Evolutionary conservation across 2,113 vertebrate genomes (phyloP).

Genomic region (Megaceryle maxima): DNA sequence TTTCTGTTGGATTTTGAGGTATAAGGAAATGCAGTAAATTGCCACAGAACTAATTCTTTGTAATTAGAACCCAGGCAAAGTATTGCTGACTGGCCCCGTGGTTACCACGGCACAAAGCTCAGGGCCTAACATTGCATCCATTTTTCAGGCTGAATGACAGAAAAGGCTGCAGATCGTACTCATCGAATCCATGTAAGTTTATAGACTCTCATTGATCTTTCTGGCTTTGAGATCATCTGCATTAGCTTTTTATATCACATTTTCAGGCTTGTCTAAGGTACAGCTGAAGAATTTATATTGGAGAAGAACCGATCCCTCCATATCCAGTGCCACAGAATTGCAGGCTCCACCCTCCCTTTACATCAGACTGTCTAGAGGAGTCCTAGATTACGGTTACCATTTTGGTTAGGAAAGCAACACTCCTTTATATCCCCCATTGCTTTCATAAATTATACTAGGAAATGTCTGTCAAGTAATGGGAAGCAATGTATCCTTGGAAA

Average conservation of each 20-base stretch:
- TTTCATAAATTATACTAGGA: slow-evolving; percentile 20
- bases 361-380: not conserved
- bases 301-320: not conserved
- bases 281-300: not conserved
- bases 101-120: not conserved
- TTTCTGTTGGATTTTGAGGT: not conserved
- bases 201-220: not conserved
- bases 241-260: not conserved
- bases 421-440: not conserved
- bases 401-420: not conserved
- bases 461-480: slow-evolving; percentile 24
- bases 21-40: not conserved
- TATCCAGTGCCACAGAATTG: not conserved
- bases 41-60: not conserved
- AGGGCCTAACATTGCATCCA: not conserved
- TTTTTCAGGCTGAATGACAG: not conserved
- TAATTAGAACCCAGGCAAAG: not conserved
- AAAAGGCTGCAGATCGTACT: not conserved
- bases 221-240: not conserved
- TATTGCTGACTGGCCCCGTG: not conserved
- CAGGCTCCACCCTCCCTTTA: not conserved
- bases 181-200: not conserved
- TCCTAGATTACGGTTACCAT: slow-evolving; percentile 20
- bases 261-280: not conserved
- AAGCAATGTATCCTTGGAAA: slow-evolving; percentile 12